Conservation (phyloP, 2,797 vertebrate species). For the Ibycter americanus region DNA sequence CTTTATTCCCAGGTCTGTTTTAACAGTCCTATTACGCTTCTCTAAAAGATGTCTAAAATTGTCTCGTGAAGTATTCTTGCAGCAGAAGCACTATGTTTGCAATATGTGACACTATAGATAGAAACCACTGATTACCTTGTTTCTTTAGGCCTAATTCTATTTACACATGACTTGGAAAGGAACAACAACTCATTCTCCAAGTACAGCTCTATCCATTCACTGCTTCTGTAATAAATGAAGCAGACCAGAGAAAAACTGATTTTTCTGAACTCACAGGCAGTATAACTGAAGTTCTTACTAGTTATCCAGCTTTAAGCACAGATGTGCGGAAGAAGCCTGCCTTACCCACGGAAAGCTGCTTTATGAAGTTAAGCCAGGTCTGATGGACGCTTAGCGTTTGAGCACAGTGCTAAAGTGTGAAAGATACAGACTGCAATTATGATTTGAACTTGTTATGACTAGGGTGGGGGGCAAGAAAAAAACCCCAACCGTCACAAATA, state of each 20-base stretch:
- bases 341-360: not conserved
- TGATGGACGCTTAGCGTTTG: not conserved
- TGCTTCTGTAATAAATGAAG: not conserved
- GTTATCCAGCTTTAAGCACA: not conserved
- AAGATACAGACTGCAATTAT: not conserved
- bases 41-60: not conserved
- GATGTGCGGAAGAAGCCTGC: not conserved
- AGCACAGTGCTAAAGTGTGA: not conserved
- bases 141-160: not conserved
- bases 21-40: not conserved
- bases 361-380: not conserved
- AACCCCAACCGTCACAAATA: no score
- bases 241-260: not conserved
- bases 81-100: not conserved
- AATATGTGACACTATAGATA: rapidly evolving
- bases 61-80: not conserved
- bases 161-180: not conserved
- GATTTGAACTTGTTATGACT: not conserved
- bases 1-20: not conserved
- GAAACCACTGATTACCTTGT: not conserved
- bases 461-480: no score
- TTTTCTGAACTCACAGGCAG: not conserved
- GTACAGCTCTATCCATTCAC: no score
- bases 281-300: not conserved
- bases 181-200: not conserved